phyloP scores from a whole-genome alignment of 1,140 invertebrate genomes.

The Drosophila watanabei region DNA sequence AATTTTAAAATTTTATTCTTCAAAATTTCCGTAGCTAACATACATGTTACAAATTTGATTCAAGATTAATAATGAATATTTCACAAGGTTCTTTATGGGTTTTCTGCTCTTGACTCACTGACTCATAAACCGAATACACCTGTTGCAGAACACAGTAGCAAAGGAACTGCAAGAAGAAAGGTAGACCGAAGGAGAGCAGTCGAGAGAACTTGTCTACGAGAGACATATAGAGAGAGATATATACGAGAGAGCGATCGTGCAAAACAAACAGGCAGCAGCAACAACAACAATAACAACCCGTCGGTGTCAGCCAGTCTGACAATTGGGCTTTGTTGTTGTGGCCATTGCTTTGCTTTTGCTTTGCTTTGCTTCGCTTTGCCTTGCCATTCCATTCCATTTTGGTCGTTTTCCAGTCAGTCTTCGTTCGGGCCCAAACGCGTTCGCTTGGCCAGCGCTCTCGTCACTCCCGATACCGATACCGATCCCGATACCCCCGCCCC shows the following conservation, averaged over 20 bases:
- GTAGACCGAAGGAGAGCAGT: conserved; percentile 3
- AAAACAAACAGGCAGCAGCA: conserved; percentile 42
- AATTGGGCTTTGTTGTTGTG: conserved; percentile 31
- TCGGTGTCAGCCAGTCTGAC: conserved; percentile 51
- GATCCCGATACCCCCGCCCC: conserved; percentile 10
- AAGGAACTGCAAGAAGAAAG: conserved; percentile 17
- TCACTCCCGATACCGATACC: conserved; percentile 28
- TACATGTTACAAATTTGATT: neutral
- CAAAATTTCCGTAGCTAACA: neutral
- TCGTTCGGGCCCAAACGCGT: conserved; percentile 78
- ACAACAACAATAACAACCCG: conserved; percentile 16
- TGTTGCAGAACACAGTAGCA: conserved; percentile 1
- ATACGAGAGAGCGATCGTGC: conserved; percentile 30
- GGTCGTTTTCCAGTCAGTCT: conserved; percentile 62
- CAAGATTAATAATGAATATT: neutral
- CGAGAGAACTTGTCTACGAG: conserved; percentile 9
- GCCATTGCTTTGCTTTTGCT: conserved; percentile 22
- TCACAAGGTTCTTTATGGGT: neutral
- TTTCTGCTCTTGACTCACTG: neutral
- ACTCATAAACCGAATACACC: conserved; percentile 3
- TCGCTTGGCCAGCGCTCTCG: conserved; percentile 76
- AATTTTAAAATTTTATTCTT: neutral
- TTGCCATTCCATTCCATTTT: conserved; percentile 30
- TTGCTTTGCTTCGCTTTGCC: conserved; percentile 2
- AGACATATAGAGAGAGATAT: conserved; percentile 5